Percentiles rank a stretch among this genome's conserved stretches.
phyloP scores from a whole-genome alignment of 1,140 invertebrate species.

The Lepidurus packardi region DNA sequence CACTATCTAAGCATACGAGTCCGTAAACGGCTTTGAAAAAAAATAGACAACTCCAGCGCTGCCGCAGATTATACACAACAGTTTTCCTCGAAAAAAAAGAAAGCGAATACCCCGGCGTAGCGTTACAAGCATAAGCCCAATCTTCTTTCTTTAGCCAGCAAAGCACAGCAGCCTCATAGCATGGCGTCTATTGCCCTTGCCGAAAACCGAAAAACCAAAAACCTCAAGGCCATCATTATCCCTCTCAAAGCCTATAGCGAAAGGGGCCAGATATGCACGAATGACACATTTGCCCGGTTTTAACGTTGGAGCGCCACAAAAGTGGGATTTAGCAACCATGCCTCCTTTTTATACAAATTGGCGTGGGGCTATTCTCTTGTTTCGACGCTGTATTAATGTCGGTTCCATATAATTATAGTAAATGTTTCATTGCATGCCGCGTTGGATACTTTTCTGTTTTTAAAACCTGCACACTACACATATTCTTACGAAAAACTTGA shows the following conservation, averaged over 20 bases:
- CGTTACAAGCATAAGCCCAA: background rate
- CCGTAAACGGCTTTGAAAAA: background rate
- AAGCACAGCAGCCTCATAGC: constrained; percentile 11
- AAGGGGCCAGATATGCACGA: constrained; percentile 14
- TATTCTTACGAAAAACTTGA: background rate
- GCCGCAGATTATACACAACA: background rate
- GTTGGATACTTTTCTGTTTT: too few species aligned
- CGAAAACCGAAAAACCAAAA: background rate
- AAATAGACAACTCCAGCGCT: background rate
- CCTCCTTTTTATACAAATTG: too few species aligned
- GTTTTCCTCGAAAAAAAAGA: background rate
- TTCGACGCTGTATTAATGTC: too few species aligned
- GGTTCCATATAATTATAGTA: too few species aligned
- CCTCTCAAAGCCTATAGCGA: background rate
- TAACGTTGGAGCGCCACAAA: background rate
- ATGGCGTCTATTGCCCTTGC: constrained; percentile 20
- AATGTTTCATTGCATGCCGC: too few species aligned
- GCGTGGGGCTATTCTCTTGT: too few species aligned
- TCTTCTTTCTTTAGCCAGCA: constrained; percentile 18
- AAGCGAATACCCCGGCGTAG: background rate
- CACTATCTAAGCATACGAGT: background rate
- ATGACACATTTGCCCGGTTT: background rate
- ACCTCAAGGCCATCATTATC: background rate
- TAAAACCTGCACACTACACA: background rate
- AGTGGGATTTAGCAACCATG: background rate